Percentiles rank a stretch among this genome's conserved stretches.
Evolutionary conservation across 1,140 invertebrate species (phyloP).

Genomic region (Lasioglossum albipes): DNA sequence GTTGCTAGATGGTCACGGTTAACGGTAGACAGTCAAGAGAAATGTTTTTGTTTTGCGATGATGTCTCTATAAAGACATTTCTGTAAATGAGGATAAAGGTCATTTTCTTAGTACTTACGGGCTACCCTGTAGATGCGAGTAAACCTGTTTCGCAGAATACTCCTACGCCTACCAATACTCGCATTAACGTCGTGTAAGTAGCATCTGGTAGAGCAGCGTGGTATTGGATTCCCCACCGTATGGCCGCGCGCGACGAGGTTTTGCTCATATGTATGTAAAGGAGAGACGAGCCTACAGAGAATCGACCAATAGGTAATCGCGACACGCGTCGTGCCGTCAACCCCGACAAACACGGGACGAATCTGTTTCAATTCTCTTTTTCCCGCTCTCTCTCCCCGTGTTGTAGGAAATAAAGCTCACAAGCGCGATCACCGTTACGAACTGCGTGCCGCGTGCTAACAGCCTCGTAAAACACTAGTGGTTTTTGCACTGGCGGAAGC

Average conservation of each 20-base stretch:
- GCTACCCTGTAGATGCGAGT: not conserved
- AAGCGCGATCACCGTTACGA: constrained; percentile 2
- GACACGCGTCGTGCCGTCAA: constrained; percentile 23
- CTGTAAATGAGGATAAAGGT: too few relatives aligned
- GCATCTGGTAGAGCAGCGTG: not conserved
- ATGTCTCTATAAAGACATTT: too few relatives aligned
- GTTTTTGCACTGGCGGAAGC: not conserved
- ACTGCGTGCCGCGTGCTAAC: not conserved
- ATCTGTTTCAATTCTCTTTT: constrained; percentile 12
- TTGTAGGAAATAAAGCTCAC: constrained; percentile 19
- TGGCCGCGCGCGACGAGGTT: not conserved
- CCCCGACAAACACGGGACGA: not conserved
- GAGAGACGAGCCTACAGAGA: constrained; percentile 35
- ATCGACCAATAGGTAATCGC: constrained; percentile 26
- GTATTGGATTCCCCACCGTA: constrained; percentile 3
- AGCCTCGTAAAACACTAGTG: not conserved
- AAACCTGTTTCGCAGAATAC: constrained; percentile 31
- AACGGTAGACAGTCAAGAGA: too few relatives aligned
- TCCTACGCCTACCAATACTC: constrained; percentile 12
- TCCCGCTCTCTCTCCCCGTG: not conserved
- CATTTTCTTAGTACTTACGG: too few relatives aligned
- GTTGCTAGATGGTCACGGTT: too few relatives aligned
- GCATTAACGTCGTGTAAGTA: not conserved
- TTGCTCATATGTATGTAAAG: not conserved
- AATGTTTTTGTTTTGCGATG: too few relatives aligned